Conservation (phyloP, 2,797 vertebrate genomes). For the Echiichthys vipera region DNA sequence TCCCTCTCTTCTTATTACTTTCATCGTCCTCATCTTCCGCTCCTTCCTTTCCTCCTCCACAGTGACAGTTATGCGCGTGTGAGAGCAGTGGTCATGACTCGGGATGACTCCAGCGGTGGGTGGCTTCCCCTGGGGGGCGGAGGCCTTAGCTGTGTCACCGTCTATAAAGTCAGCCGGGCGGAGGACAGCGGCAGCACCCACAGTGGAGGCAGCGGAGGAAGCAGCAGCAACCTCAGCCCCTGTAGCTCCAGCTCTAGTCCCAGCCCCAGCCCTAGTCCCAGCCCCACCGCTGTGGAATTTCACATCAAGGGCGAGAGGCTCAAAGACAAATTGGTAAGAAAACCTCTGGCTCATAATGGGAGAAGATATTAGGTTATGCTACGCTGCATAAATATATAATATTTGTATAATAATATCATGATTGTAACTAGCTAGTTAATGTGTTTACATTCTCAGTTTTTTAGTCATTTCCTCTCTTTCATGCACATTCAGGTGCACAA, state of each 20-base stretch:
- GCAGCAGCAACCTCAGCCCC: constrained; percentile 86
- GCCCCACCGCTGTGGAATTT: constrained; percentile 87
- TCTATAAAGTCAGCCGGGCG: constrained; percentile 93
- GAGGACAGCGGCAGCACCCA: constrained; percentile 91
- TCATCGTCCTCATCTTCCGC: constrained; percentile 6
- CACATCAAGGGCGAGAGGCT: constrained; percentile 98
- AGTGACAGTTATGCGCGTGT: constrained; percentile 99
- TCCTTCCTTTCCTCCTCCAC: constrained; percentile 59
- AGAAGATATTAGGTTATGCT: not conserved
- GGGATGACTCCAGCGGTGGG: constrained; percentile 99
- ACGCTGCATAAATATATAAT: not conserved
- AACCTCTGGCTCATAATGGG: not conserved
- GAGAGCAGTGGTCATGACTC: constrained; percentile 99
- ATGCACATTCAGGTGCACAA: constrained; percentile 20
- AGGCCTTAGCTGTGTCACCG: constrained; percentile 97
- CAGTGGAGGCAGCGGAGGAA: constrained; percentile 77
- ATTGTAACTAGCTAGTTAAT: not conserved
- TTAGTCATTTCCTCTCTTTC: constrained; percentile 7
- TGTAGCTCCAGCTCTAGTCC: constrained; percentile 79
- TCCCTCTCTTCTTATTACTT: not conserved
- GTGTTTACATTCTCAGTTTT: not conserved
- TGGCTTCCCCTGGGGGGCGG: constrained; percentile 97
- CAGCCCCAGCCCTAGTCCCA: constrained; percentile 71
- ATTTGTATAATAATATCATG: not conserved
- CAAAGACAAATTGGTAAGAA: constrained; percentile 97